Evolutionary conservation across 2,888 invertebrate genomes (phyloP).

Genomic region (Dryocosmus kuriphilus): DNA sequence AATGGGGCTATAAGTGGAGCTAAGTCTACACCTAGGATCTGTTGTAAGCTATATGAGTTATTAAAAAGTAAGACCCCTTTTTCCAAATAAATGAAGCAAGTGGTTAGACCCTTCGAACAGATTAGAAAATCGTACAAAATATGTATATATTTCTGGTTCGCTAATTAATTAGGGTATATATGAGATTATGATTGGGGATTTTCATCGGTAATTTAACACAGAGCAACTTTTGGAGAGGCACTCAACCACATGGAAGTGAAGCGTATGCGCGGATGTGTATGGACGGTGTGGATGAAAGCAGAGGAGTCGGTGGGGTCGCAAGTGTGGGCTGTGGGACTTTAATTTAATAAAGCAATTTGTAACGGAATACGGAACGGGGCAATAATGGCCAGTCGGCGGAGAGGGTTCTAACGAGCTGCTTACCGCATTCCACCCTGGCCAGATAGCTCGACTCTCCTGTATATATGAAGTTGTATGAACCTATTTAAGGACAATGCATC

Average conservation of each 20-base stretch:
- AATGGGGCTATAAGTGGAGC: no score
- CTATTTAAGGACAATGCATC: slow-evolving; percentile 21
- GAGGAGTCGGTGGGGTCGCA: slow-evolving; percentile 48
- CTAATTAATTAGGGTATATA: slow-evolving; percentile 48
- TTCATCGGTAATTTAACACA: slow-evolving; percentile 56
- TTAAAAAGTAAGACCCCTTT: not conserved
- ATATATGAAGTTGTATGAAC: slow-evolving; percentile 30
- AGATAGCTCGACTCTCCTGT: slow-evolving; percentile 53
- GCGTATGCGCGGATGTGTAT: slow-evolving; percentile 48
- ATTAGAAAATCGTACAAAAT: slow-evolving; percentile 1
- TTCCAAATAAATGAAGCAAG: not conserved
- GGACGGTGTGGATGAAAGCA: slow-evolving; percentile 43
- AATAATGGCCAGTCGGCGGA: slow-evolving; percentile 75
- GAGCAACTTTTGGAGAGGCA: slow-evolving; percentile 42
- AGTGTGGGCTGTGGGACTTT: slow-evolving; percentile 74
- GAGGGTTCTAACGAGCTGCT: slow-evolving; percentile 77
- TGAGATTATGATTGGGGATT: slow-evolving; percentile 46
- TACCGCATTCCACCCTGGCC: slow-evolving; percentile 72
- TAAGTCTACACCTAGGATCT: no score
- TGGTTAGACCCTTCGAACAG: not conserved
- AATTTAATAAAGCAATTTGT: slow-evolving; percentile 78
- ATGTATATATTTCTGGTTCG: no score
- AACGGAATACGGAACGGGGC: slow-evolving; percentile 78
- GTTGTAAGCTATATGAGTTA: no score
- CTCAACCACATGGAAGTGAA: slow-evolving; percentile 37